phyloP scores from a whole-genome alignment of 2,113 vertebrate species.

The Prochilodus magdalenae region DNA sequence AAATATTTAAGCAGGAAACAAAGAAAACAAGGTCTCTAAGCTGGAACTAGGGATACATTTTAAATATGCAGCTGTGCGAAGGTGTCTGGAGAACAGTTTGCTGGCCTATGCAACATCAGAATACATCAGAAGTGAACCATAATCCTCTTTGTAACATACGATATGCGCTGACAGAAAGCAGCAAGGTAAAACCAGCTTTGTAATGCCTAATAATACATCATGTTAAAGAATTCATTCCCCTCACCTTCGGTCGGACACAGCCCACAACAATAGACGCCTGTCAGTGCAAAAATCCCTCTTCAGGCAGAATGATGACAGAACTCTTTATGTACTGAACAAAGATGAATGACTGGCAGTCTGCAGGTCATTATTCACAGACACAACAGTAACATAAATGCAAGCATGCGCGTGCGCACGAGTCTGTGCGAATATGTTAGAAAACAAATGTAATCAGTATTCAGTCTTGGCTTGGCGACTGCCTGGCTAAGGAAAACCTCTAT shows the following conservation, averaged over 20 bases:
- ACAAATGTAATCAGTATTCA: not conserved
- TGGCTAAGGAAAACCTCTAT: conserved; percentile 11
- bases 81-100: too few species aligned
- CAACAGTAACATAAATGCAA: not conserved
- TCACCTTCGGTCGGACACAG: not conserved
- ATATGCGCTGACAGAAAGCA: not conserved
- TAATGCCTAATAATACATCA: not conserved
- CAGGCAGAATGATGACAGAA: not conserved
- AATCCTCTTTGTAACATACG: not conserved
- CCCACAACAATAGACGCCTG: not conserved
- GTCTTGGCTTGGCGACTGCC: not conserved
- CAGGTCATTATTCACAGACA: not conserved
- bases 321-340: not conserved
- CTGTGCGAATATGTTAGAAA: not conserved
- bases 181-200: not conserved
- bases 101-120: too few species aligned
- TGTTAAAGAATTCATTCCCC: not conserved
- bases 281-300: not conserved
- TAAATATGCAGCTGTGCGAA: too few species aligned
- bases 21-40: too few species aligned
- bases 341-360: not conserved
- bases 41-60: too few species aligned
- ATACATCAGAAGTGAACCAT: too few species aligned
- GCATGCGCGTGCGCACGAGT: not conserved
- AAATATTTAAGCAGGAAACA: too few species aligned